These are phyloP conservation scores for Manis javanica DNA, from an alignment of 2,797 vertebrate genomes.

Conservation along the genomic window DNA sequence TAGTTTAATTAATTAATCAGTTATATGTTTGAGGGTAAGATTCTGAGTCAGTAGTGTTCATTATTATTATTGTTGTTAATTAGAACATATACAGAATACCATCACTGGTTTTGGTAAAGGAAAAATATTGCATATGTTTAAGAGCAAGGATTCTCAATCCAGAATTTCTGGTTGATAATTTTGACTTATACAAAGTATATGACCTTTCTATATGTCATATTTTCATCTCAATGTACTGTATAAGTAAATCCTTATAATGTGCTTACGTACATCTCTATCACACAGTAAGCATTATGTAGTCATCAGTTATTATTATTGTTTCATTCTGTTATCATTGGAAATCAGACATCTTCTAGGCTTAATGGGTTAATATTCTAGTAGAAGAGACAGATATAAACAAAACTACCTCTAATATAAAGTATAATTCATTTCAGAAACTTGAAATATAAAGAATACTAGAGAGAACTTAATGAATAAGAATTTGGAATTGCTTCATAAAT, in stretches of 20 bases:
- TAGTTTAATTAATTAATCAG: neutral
- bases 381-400: neutral
- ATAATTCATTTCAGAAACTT: neutral
- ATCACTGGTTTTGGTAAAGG: neutral
- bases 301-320: neutral
- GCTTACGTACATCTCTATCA: neutral
- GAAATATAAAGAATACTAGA: neutral
- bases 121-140: neutral
- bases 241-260: neutral
- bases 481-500: neutral
- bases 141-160: neutral
- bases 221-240: neutral
- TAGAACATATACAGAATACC: neutral
- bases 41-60: neutral
- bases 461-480: neutral
- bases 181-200: neutral
- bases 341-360: neutral
- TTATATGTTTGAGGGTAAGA: neutral
- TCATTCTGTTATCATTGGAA: neutral
- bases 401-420: neutral
- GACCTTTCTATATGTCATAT: neutral
- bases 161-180: neutral
- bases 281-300: neutral
- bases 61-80: neutral
- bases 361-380: neutral